Evolutionary conservation across 2,113 vertebrate genomes (phyloP).

Genomic region (Scomber colias): DNA sequence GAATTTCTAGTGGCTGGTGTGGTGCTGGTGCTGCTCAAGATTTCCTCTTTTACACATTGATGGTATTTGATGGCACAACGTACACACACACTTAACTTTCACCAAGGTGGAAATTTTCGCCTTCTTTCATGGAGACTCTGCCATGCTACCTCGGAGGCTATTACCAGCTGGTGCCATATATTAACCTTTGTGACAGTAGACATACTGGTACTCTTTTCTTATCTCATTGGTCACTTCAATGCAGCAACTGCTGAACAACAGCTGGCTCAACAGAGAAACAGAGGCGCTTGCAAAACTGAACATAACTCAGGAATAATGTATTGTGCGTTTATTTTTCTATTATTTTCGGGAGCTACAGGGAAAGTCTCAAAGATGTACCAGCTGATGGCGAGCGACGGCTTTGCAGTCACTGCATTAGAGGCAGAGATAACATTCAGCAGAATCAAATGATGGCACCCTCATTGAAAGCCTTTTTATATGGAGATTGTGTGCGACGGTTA

Average conservation of each 20-base stretch:
- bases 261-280: too few relatives aligned
- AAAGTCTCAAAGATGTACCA: too few relatives aligned
- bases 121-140: background rate
- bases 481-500: background rate
- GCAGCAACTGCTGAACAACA: too few relatives aligned
- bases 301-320: too few relatives aligned
- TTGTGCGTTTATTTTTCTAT: too few relatives aligned
- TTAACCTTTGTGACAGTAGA: too few relatives aligned
- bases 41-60: background rate
- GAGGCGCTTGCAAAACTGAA: too few relatives aligned
- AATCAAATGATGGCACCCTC: slow-evolving; percentile 11
- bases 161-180: too few relatives aligned
- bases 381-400: too few relatives aligned
- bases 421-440: background rate
- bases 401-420: background rate
- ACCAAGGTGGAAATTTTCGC: background rate
- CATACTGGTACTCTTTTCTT: too few relatives aligned
- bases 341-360: too few relatives aligned
- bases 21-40: background rate
- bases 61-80: background rate
- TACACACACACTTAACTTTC: background rate
- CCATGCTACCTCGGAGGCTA: background rate
- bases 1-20: slow-evolving; percentile 15
- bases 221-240: too few relatives aligned
- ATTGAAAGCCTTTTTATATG: slow-evolving; percentile 9